Evolutionary conservation across 2,888 invertebrate species (phyloP).

Genomic region (Mechanitis mazaeus): DNA sequence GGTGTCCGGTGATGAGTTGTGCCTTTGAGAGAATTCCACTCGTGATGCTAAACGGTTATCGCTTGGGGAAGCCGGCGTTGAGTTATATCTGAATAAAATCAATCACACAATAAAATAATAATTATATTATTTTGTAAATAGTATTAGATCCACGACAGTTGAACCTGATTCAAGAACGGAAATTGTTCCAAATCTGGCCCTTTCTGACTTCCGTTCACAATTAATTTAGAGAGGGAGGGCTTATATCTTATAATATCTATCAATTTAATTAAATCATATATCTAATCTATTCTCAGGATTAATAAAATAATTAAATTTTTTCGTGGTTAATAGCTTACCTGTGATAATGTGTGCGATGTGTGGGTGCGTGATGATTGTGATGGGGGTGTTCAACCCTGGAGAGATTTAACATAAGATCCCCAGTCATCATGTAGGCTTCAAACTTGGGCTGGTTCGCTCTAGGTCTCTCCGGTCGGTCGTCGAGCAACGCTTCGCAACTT

Average conservation of each 20-base stretch:
- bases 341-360: conserved; percentile 68
- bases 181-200: no score
- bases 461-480: conserved; percentile 56
- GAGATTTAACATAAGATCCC: conserved; percentile 95
- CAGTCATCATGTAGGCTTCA: conserved; percentile 98
- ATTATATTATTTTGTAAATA: not conserved
- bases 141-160: no score
- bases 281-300: conserved; percentile 2
- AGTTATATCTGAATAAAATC: conserved; percentile 59
- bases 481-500: conserved; percentile 65
- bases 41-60: conserved; percentile 59
- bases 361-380: conserved; percentile 70
- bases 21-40: conserved; percentile 62
- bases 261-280: not conserved
- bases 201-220: no score
- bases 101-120: conserved; percentile 8
- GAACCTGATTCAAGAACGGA: no score
- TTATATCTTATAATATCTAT: not conserved
- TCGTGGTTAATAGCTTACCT: conserved; percentile 40
- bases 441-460: conserved; percentile 78
- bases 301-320: not conserved
- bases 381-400: conserved; percentile 86
- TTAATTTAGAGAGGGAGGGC: conserved; percentile 1
- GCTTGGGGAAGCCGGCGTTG: conserved; percentile 73
- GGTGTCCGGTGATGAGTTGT: conserved; percentile 72